Evolutionary conservation across 2,888 invertebrate genomes (phyloP).

Genomic region (Buathra laborator): DNA sequence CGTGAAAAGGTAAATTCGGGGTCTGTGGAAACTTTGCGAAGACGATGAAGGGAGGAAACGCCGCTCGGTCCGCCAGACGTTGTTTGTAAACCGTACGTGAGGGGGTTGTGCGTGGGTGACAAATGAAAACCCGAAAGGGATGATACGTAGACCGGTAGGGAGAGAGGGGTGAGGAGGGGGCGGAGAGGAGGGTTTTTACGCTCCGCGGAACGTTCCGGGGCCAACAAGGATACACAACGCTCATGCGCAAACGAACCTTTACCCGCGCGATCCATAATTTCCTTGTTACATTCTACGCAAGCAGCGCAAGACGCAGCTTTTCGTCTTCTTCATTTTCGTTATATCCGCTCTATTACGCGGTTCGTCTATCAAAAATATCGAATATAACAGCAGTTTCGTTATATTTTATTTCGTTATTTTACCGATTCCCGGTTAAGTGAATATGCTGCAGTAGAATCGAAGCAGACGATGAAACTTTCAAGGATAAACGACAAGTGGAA

Average conservation of each 20-base stretch:
- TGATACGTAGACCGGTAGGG: slow-evolving; percentile 33
- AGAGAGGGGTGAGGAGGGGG: slow-evolving; percentile 42
- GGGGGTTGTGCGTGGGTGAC: slow-evolving; percentile 47
- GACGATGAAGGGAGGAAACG: not conserved
- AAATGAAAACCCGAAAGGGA: slow-evolving; percentile 64
- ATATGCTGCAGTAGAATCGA: not conserved
- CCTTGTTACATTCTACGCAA: slow-evolving; percentile 75
- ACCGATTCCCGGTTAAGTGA: not conserved
- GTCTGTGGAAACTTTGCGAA: not conserved
- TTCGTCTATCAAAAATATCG: not conserved
- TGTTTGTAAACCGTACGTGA: not conserved
- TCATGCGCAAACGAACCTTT: slow-evolving; percentile 77
- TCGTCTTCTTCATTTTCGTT: slow-evolving; percentile 46
- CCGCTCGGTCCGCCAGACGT: not conserved
- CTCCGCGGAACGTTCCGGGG: slow-evolving; percentile 40
- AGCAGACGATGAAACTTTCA: not conserved
- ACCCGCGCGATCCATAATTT: slow-evolving; percentile 82
- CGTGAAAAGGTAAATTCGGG: no score
- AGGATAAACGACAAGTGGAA: no score
- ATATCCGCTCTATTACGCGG: slow-evolving; percentile 28
- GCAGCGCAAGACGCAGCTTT: not conserved
- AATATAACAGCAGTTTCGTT: not conserved
- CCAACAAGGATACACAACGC: slow-evolving; percentile 72
- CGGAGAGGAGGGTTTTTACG: slow-evolving; percentile 39
- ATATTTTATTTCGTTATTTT: no score